These are phyloP conservation scores for Psittacula derbiana DNA, from an alignment of 2,797 vertebrate species.

Conservation along the genomic window DNA sequence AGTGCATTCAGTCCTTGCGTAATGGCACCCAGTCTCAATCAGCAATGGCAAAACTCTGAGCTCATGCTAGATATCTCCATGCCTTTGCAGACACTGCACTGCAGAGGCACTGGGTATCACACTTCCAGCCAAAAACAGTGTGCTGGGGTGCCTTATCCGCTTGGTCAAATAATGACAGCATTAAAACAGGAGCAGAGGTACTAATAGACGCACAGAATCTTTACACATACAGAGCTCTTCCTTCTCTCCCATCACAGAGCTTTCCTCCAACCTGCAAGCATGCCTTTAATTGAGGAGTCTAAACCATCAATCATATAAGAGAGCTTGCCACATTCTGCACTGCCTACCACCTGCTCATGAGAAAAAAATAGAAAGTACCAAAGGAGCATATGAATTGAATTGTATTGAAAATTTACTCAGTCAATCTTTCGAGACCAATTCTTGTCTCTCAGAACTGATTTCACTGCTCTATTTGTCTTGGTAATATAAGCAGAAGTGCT, in stretches of 20 bases:
- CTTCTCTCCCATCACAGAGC: not conserved
- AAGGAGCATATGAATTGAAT: slow-evolving; percentile 43
- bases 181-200: not conserved
- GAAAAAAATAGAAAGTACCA: slow-evolving; percentile 4
- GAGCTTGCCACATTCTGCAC: not conserved
- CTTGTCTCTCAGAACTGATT: slow-evolving; percentile 55
- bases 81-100: not conserved
- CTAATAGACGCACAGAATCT: not conserved
- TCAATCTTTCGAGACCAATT: slow-evolving; percentile 47
- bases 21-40: not conserved
- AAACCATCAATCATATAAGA: not conserved
- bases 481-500: slow-evolving; percentile 57
- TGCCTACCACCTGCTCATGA: slow-evolving; percentile 1
- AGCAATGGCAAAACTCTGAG: not conserved
- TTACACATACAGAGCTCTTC: not conserved
- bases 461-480: slow-evolving; percentile 48
- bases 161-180: not conserved
- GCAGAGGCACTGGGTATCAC: not conserved
- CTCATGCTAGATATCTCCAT: accelerated
- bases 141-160: not conserved
- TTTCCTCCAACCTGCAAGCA: not conserved
- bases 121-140: not conserved
- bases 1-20: not conserved
- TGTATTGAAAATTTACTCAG: slow-evolving; percentile 61
- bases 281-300: slow-evolving; percentile 13